Evolutionary conservation across 2,888 invertebrate species (phyloP).

Genomic region (Mactromeris polynyma): DNA sequence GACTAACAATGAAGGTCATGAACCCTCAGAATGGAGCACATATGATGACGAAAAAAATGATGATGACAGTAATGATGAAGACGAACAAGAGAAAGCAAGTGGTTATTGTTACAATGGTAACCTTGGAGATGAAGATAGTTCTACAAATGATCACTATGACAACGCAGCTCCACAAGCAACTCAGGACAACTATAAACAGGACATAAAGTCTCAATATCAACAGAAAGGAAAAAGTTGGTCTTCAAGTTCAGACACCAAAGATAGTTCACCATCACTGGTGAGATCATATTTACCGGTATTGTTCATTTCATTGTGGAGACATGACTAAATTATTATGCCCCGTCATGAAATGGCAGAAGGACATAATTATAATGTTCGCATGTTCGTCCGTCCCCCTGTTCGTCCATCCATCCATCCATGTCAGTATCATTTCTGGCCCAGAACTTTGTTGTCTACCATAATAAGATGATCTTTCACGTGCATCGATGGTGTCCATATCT

Average conservation of each 20-base stretch:
- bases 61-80: not conserved
- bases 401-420: too few relatives aligned
- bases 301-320: too few relatives aligned
- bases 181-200: not conserved
- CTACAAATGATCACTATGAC: not conserved
- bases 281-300: not conserved
- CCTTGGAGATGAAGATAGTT: not conserved
- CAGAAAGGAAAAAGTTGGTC: not conserved
- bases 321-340: too few relatives aligned
- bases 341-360: too few relatives aligned
- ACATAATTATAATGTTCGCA: too few relatives aligned
- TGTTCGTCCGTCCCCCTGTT: too few relatives aligned
- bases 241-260: not conserved
- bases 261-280: not conserved
- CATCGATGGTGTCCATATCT: too few relatives aligned
- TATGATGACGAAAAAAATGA: constrained; percentile 31
- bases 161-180: not conserved
- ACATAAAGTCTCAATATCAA: not conserved
- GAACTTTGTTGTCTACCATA: too few relatives aligned
- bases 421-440: too few relatives aligned
- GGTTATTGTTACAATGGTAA: not conserved
- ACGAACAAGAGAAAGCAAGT: not conserved
- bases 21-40: constrained; percentile 33
- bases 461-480: too few relatives aligned
- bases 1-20: not conserved